Base-by-base conservation (phyloP, 1,140 invertebrate genomes). In the Drosophila asahinai region DNA sequence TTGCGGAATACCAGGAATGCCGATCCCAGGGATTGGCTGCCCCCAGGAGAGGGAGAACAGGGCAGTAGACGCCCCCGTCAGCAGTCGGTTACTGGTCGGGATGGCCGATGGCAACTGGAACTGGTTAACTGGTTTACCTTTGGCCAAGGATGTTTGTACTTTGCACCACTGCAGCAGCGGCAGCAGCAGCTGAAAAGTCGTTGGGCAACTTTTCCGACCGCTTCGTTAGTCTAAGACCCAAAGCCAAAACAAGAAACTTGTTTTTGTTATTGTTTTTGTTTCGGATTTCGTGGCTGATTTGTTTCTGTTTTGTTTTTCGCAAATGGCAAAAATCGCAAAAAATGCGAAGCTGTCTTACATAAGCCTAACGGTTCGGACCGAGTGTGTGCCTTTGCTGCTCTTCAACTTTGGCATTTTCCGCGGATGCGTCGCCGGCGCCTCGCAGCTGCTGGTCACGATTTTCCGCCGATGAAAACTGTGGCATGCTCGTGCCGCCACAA, bases 91-190 rank as follows among this genome's bases (percentile, higher is more conserved):
- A 47, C 33, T 64, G 61, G 43, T 57, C 36, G 36, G 54, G 36
- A 63, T 51, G 55, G 33, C 22, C 76, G 54, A 25, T 49, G 67
- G 60, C 27, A 72, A 71, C 70, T 71, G 67, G 49, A 86, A 81
- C 79, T 71, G 57, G 75, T 83, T 87, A 83, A 87, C 83, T 87
- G 83, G 83, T 89, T 87, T 87, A 87, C 84, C 83, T 87, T 87
- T 87, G 84, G 67, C 83, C 83, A 87, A 87, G 83, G 83, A 87
- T 87, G 83, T 89, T 80, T 83, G 82, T 78, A 78, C 74, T 78
- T 77, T 77, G 76, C 64, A 70, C 76, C 36, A 45, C n/a, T 30
- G 42, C 45, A 54, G 33, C 61, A 52, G 61, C 42, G 27, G 62
- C 60, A 33, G 63, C 30, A 22, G 67, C 60, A 58, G 52, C 72